Evolutionary conservation across 2,797 vertebrate species (phyloP), one percentile per base, ranked within the genome.

Genomic region (Notolabrus celidotus): DNA sequence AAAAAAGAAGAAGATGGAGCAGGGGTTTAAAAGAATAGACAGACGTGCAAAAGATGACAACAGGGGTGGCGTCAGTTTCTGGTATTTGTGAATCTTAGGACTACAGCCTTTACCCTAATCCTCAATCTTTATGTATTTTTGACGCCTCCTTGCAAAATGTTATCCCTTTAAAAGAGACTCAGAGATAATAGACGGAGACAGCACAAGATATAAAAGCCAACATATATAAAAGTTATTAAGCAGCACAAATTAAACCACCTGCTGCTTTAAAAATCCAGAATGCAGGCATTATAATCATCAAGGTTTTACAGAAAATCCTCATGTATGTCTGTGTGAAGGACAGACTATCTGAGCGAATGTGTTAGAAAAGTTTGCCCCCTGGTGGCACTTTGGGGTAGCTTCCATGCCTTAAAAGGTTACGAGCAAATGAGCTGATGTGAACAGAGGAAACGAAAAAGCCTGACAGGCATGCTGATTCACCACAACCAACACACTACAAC

Each of bases 341-440:
- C 61, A 67, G 56, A 8, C 14, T 7, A 15, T 25, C 31, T 61
- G 41, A 59, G 14, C 50, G 43, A 33, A 87, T 87, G 82, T 67
- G 84, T 88, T 71, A 63, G 88, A 90, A 89, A 77, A 86, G 84
- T 83, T 66, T 83, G 29, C 91, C 91, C 90, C 84, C 92, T 92
- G 64, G 89, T 93, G 92, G 91, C 39, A 7, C 55, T 42, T 5
- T 7, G 9, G 9, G 43, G 80, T 7, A 86, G 6, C 53, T 58
- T 34, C 39, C n/a, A 19, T 31, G 36, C 27, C 56, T 55, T 54
- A 23, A 71, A 29, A 42, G 33, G 39, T 7, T 0, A 1, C 2
- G 20, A 70, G 43, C 31, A 34, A 31, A 34, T 2, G 8, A 50
- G 51, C 55, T 61, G 71, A 59, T 62, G 65, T 53, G 71, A 83